Evolutionary conservation across 2,888 invertebrate species (phyloP).

Genomic region (Patella caerulea): DNA sequence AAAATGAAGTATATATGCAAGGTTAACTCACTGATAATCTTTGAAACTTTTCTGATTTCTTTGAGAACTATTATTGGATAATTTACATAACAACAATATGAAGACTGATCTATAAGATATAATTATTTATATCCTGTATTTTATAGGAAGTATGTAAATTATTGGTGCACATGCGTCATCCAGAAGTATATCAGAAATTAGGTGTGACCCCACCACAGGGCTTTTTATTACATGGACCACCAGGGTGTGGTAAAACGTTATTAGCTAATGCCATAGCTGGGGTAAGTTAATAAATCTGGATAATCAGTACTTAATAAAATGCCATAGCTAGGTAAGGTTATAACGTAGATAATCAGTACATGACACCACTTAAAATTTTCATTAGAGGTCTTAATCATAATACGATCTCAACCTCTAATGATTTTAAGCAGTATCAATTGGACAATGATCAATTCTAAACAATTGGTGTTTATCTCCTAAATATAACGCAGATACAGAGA

Average conservation of each 20-base stretch:
- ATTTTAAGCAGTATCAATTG: too few species aligned
- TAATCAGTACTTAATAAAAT: background rate
- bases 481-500: too few species aligned
- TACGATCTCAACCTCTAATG: too few species aligned
- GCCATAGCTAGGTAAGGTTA: too few species aligned
- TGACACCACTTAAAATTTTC: too few species aligned
- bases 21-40: background rate
- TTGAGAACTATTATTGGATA: background rate
- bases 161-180: slow-evolving; percentile 88
- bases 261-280: slow-evolving; percentile 74
- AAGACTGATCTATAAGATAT: background rate
- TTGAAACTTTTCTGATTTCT: background rate
- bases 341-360: too few species aligned
- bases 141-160: slow-evolving; percentile 80
- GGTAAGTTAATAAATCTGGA: slow-evolving; percentile 51
- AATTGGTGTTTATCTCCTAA: too few species aligned
- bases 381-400: too few species aligned
- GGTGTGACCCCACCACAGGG: slow-evolving; percentile 92
- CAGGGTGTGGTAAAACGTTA: slow-evolving; percentile 86
- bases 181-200: slow-evolving; percentile 87
- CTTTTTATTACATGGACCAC: slow-evolving; percentile 93
- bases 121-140: background rate
- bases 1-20: background rate
- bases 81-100: background rate
- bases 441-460: too few species aligned